Base-by-base conservation (phyloP, 2,888 invertebrate species). In the Catocala sponsa region DNA sequence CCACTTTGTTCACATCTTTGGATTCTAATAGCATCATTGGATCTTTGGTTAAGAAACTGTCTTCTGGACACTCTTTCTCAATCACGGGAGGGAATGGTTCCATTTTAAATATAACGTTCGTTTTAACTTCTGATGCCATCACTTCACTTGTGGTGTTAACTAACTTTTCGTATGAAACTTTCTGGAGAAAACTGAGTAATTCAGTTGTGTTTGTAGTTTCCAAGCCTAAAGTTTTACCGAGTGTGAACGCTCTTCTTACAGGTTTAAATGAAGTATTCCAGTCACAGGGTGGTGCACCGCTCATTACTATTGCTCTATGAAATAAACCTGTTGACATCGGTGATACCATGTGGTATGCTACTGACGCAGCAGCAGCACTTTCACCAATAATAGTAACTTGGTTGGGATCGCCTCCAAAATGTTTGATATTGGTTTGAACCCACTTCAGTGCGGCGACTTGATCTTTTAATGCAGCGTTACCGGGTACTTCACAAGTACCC, bases 1-100 rank as follows among this genome's bases (percentile, higher is more conserved):
- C 97, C 0, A 95, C 92, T 12, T 83, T 64, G 54, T 83, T 82
- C 5, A 95, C 81, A 11, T 85, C 86, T n/a, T 96, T 96, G 11
- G 87, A 83, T 76, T 74, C 82, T 51, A 83, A 57, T 25, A 68
- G 48, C 13, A 76, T 65, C 9, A 70, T 54, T 0, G 80, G 79
- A 25, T 76, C 66, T 55, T 83, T 79, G 0, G 70, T 70, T 9
- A 87, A 38, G 44, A 86, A 88, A 13, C 76, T 78, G 0, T 79
- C 71, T 55, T 70, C 63, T 0, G 82, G 81, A 44, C 79, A 82
- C 62, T 83, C 59, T 69, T 84, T 82, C 65, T 88, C 88, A 0
- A 81, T 70, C 4, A 86, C 83, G 4, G 84, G 82, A 13, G 78
- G 61, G 33, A 82, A 84, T 7, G 43, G 41, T 44, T 60, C 33